Evolutionary conservation across 1,140 invertebrate genomes (phyloP), one percentile per base, ranked within the genome.

Genomic region (Brachionus rotundiformis): DNA sequence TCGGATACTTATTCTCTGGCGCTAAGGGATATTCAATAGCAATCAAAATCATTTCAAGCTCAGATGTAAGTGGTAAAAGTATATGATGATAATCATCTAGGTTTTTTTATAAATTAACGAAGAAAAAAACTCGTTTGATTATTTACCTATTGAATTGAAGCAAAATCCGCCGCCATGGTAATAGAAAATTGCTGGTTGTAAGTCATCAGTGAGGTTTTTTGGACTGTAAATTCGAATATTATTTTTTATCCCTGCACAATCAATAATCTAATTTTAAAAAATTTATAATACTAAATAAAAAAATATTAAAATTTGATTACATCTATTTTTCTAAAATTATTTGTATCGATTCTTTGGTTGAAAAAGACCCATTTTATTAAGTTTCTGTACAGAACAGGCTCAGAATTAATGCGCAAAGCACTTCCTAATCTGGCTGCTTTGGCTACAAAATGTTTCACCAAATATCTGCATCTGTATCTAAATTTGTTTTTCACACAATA

Each of bases 401-500:
- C 63, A 33, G 63, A 23, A 68, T 36, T 19, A n/a, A 68, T 16
- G 6, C 8, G 0, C n/a, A 68, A 68, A 36, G 11, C 16, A 33
- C 29, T 36, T 33, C 63, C 63, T n/a, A 68, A n/a, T n/a, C 33
- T 68, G 7, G 63, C 27, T 16, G 31, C 27, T 16, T 68, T 68
- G 11, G 63, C 27, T 5, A 68, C 16, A 4, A 68, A 19, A 68
- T 68, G 27, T 3, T 33, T 33, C 2, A 68, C 29, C 3, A 68
- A 27, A 36, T 68, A 68, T 68, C 31, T 68, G 31, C 63, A 68
- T 68, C 63, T 68, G 19, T 68, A 68, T 16, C n/a, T 36, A 7
- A 68, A 36, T 36, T 68, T 68, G 11, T 68, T 68, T 68, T 68
- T 36, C 16, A 68, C 63, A 36, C 27, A 33, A 16, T 68, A 31